Conservation (phyloP, 2,797 vertebrate genomes). For the Tragopan temminckii region DNA sequence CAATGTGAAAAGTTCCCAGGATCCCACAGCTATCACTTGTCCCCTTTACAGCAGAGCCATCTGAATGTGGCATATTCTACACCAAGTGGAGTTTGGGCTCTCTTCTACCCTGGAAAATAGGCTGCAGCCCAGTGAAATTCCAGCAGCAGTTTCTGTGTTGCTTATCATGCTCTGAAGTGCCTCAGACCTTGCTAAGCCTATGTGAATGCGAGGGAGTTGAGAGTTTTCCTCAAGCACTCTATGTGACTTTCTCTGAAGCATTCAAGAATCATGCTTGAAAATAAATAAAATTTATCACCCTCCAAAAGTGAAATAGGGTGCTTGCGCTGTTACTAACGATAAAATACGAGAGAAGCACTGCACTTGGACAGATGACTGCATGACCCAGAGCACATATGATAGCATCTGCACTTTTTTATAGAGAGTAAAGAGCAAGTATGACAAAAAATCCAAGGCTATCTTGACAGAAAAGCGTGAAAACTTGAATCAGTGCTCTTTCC, state of each 20-base stretch:
- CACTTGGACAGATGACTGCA: background rate
- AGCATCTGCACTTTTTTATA: slow-evolving; percentile 35
- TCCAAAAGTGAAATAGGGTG: background rate
- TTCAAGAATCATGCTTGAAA: slow-evolving; percentile 9
- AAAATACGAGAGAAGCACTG: slow-evolving; percentile 42
- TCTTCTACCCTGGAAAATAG: background rate
- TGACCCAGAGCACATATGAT: background rate
- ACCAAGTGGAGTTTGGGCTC: background rate
- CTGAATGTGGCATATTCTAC: background rate
- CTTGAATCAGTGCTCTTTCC: slow-evolving; percentile 9
- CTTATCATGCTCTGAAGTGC: background rate
- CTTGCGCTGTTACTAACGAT: background rate
- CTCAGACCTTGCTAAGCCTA: background rate
- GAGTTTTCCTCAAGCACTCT: background rate
- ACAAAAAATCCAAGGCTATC: slow-evolving; percentile 40
- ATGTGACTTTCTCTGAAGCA: background rate
- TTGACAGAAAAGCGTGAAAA: slow-evolving; percentile 31
- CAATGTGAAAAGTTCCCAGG: slow-evolving; percentile 39
- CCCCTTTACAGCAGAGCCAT: background rate
- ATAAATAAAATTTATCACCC: slow-evolving; percentile 40
- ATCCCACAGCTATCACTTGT: slow-evolving; percentile 57
- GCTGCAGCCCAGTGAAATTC: background rate
- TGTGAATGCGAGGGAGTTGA: background rate
- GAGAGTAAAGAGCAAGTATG: slow-evolving; percentile 17
- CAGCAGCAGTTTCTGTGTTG: background rate